Evolutionary conservation across 2,797 vertebrate genomes (phyloP).

Genomic region (Microctenopoma lineatum): DNA sequence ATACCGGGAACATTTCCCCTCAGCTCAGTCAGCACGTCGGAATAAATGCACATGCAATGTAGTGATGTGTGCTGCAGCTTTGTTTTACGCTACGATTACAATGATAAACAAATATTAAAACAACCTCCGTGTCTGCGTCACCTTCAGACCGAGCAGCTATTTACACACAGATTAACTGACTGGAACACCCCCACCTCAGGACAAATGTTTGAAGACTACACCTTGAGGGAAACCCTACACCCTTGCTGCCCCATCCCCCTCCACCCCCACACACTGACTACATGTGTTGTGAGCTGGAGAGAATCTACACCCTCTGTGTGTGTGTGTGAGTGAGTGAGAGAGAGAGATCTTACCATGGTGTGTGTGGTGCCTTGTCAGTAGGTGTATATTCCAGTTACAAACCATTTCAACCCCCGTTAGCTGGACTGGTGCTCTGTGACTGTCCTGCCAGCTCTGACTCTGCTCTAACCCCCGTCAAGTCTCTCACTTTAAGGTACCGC

Average conservation of each 20-base stretch:
- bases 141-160: neutral
- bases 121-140: too few species aligned
- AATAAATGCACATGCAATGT: too few species aligned
- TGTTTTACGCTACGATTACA: too few species aligned
- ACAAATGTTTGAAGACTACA: slow-evolving; percentile 25
- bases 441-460: slow-evolving; percentile 53
- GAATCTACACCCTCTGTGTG: neutral
- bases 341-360: slow-evolving; percentile 76
- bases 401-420: slow-evolving; percentile 53
- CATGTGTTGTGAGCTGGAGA: slow-evolving; percentile 13
- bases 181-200: slow-evolving; percentile 8
- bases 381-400: slow-evolving; percentile 35
- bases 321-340: neutral
- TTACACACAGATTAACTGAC: neutral
- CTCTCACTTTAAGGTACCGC: slow-evolving; percentile 64
- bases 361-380: slow-evolving; percentile 37
- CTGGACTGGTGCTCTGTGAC: slow-evolving; percentile 17
- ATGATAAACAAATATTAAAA: too few species aligned
- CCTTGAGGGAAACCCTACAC: slow-evolving; percentile 42
- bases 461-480: slow-evolving; percentile 51
- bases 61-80: too few species aligned
- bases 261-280: neutral
- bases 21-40: too few species aligned
- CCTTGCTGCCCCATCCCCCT: slow-evolving; percentile 33
- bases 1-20: too few species aligned